These are phyloP conservation scores for Barypeithes pellucidus DNA, from an alignment of 2,888 invertebrate genomes.

Conservation along the genomic window DNA sequence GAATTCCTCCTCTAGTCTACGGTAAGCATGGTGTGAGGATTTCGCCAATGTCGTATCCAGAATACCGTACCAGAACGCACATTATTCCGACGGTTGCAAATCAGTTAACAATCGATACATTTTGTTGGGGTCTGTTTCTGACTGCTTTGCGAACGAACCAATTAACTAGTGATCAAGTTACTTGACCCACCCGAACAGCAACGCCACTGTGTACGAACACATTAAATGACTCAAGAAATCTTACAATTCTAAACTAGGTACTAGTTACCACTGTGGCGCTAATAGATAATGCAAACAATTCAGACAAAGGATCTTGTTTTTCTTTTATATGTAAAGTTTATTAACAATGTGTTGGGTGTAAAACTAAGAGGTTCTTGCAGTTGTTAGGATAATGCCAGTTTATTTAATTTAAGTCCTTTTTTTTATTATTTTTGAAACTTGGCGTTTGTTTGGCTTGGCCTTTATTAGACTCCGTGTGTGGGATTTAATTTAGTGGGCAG, in stretches of 20 bases:
- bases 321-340: slow-evolving; percentile 59
- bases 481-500: slow-evolving; percentile 56
- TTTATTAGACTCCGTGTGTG: slow-evolving; percentile 61
- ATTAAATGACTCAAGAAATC: slow-evolving; percentile 49
- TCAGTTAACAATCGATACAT: too few relatives aligned
- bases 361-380: slow-evolving; percentile 58
- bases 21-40: too few relatives aligned
- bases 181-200: slow-evolving; percentile 4
- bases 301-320: slow-evolving; percentile 59
- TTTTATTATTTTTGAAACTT: slow-evolving; percentile 58
- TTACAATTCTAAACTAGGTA: slow-evolving; percentile 63
- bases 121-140: too few relatives aligned
- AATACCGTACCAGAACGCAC: too few relatives aligned
- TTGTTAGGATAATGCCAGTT: slow-evolving; percentile 46
- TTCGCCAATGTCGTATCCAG: too few relatives aligned
- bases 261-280: slow-evolving; percentile 62
- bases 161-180: neutral
- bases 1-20: too few relatives aligned
- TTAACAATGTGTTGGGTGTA: slow-evolving; percentile 59
- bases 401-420: slow-evolving; percentile 54
- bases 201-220: neutral
- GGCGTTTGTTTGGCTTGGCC: slow-evolving; percentile 58
- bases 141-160: too few relatives aligned
- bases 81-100: too few relatives aligned
- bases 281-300: slow-evolving; percentile 61